Percentiles rank a stretch among this genome's conserved stretches.
phyloP scores from a whole-genome alignment of 1,140 invertebrate species.

The Drosophila suzukii region DNA sequence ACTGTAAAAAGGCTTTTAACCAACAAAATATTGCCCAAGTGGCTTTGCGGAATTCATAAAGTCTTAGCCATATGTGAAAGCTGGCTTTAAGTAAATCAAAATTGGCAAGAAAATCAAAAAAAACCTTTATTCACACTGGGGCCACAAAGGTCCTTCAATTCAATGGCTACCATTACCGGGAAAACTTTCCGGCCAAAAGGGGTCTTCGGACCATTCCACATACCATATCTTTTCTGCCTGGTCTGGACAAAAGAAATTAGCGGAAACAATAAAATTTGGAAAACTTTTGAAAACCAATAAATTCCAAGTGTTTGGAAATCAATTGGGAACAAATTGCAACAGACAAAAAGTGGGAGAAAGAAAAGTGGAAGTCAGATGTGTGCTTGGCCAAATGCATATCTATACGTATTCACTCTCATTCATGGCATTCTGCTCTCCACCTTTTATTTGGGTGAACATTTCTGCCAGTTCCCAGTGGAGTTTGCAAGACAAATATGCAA shows the following conservation, averaged over 20 bases:
- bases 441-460: constrained; percentile 60
- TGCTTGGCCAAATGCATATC: constrained; percentile 20
- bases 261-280: constrained; percentile 79
- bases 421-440: constrained; percentile 6
- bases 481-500: constrained; percentile 79
- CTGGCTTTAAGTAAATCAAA: background rate
- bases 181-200: constrained; percentile 36
- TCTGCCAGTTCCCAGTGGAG: constrained; percentile 67
- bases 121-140: background rate
- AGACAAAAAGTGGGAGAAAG: constrained; percentile 53
- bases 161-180: constrained; percentile 58
- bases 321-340: constrained; percentile 81
- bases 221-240: constrained; percentile 13
- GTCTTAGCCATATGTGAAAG: background rate
- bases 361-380: constrained; percentile 28
- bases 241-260: constrained; percentile 78
- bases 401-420: constrained; percentile 13
- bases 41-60: background rate
- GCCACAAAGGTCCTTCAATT: constrained; percentile 15
- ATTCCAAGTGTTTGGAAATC: constrained; percentile 79
- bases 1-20: background rate
- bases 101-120: background rate
- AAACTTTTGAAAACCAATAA: constrained; percentile 81
- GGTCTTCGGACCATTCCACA: background rate
- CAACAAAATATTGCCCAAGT: background rate